Evolutionary conservation across 2,888 invertebrate genomes (phyloP).

Genomic region (Rotaria socialis): DNA sequence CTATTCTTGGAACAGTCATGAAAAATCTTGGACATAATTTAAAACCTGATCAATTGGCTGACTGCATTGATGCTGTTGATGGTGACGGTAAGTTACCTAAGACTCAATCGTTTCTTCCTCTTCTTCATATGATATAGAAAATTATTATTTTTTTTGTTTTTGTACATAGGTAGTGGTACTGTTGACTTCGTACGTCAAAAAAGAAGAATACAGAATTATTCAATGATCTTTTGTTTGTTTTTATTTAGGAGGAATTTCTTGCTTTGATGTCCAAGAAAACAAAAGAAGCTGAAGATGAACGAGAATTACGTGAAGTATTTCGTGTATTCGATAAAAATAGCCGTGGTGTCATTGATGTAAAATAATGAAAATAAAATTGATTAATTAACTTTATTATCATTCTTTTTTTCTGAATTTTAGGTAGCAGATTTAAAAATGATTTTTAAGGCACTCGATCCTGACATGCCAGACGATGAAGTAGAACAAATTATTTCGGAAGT

Average conservation of each 20-base stretch:
- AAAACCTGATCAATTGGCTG: conserved; percentile 45
- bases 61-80: conserved; percentile 47
- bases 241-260: conserved; percentile 42
- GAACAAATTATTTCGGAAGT: conserved; percentile 47
- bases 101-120: no score
- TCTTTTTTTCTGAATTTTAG: background rate
- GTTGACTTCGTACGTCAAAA: conserved; percentile 39
- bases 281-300: conserved; percentile 47
- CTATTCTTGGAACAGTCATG: conserved; percentile 46
- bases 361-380: background rate
- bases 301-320: conserved; percentile 47
- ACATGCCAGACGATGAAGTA: conserved; percentile 47
- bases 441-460: conserved; percentile 44
- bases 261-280: conserved; percentile 46
- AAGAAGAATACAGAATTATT: background rate
- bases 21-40: conserved; percentile 47
- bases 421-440: conserved; percentile 46
- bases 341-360: conserved; percentile 47
- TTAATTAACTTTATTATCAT: background rate
- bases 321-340: conserved; percentile 47
- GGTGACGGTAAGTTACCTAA: conserved; percentile 41
- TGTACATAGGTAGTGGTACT: conserved; percentile 41
- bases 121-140: background rate
- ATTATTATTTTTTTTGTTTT: background rate
- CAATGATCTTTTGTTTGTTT: background rate